These are phyloP conservation scores for Pogonognathellus flavescens DNA, from an alignment of 1,140 invertebrate species.

Conservation along the genomic window DNA sequence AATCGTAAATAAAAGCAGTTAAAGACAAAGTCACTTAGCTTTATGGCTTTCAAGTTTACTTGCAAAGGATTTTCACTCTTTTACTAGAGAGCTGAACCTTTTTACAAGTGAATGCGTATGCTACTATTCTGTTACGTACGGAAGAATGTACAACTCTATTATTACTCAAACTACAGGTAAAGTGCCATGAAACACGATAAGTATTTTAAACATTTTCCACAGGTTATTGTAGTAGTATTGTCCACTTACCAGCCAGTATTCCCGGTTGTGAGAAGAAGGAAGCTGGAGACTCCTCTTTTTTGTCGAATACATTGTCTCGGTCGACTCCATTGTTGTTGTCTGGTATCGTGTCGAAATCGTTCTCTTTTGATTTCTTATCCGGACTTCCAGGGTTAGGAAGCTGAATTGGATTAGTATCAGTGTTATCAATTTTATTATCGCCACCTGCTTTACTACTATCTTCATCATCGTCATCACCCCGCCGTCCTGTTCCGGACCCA, in stretches of 20 bases:
- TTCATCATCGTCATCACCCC: slow-evolving; percentile 54
- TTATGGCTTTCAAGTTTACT: no score
- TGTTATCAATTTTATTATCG: neutral
- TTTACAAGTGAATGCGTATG: no score
- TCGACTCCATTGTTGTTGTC: slow-evolving; percentile 18
- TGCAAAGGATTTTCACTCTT: no score
- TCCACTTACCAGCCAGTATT: slow-evolving; percentile 86
- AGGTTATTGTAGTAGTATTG: no score
- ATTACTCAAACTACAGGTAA: neutral
- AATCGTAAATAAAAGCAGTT: slow-evolving; percentile 8
- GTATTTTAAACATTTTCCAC: neutral
- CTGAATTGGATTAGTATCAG: neutral
- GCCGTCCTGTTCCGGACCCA: neutral
- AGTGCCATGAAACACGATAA: neutral
- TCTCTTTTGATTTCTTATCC: neutral
- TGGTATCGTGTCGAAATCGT: neutral
- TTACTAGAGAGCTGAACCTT: no score
- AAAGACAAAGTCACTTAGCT: neutral
- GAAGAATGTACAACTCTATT: no score
- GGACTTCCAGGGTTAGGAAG: neutral
- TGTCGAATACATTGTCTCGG: neutral
- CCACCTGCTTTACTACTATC: neutral
- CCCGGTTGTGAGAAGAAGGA: slow-evolving; percentile 95
- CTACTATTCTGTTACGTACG: no score
- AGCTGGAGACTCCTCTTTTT: slow-evolving; percentile 68